Base-by-base conservation (phyloP, 2,113 vertebrate species). In the Scortum barcoo region DNA sequence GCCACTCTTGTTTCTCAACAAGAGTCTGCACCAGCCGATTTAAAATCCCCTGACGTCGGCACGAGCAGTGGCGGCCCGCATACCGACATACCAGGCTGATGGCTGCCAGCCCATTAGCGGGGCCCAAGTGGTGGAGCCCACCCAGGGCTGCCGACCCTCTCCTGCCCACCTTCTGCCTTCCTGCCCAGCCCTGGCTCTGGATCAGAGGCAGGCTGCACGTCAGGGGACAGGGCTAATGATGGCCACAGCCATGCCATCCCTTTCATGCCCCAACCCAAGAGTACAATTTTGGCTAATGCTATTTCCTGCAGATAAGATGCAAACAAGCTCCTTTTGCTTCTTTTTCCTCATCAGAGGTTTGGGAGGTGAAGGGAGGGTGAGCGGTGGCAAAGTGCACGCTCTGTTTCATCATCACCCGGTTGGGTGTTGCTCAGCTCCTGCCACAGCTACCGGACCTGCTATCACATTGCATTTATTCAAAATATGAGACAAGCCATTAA, bases 251-350 rank as follows among this genome's bases (percentile, higher is more conserved):
- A 81, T 81, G 67, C 88, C 92, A 86, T 94, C 91, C 76, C 93
- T 95, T 95, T 95, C 91, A 95, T 92, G 94, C 91, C 87, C 77
- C 71, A 76, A 75, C 93, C 93, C 94, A 61, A 87, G 94, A 94
- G 94, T 91, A 85, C 91, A 94, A 93, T 95, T 96, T 93, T 88
- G 78, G 80, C 91, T 89, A 93, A 94, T 89, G 93, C 93, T 94
- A 95, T 94, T 96, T 95, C 95, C 95, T 95, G 93, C 81, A 90
- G 95, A 95, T 96, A 95, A 96, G 93, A 90, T 80, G 80, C 78
- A 90, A 91, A 88, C 84, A 87, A 93, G 88, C 83, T 93, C 78
- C 76, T 93, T 88, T 92, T 90, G 87, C 87, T 86, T 86, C 44
- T 88, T 92, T 89, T 78, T 85, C 80, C 74, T 75, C 84, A 81